Evolutionary conservation across 2,113 vertebrate genomes (phyloP).

Genomic region (Naja naja): DNA sequence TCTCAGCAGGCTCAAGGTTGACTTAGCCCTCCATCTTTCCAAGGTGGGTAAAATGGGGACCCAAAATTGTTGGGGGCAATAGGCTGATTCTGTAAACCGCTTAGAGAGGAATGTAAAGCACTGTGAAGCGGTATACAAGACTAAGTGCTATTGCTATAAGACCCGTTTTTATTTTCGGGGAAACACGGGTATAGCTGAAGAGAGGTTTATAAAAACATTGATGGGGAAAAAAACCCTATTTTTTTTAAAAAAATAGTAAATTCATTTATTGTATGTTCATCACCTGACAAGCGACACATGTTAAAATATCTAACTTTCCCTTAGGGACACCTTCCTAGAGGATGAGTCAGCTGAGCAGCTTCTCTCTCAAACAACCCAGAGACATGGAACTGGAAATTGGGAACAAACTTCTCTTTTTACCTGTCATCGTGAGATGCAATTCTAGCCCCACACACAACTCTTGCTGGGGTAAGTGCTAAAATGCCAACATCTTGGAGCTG

Average conservation of each 20-base stretch:
- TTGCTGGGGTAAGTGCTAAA: constrained; percentile 93
- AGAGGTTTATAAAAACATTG: not conserved
- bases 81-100: no score
- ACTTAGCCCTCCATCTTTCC: no score
- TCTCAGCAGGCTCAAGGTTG: no score
- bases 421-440: constrained; percentile 97
- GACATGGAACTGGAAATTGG: not conserved
- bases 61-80: no score
- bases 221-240: not conserved
- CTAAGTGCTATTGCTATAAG: no score
- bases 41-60: no score
- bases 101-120: no score
- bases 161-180: no score
- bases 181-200: no score
- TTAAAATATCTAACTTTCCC: not conserved
- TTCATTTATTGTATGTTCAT: not conserved
- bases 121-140: no score
- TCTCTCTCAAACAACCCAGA: not conserved
- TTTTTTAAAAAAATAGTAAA: not conserved
- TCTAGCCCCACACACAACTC: constrained; percentile 91
- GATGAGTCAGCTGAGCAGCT: no score
- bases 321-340: not conserved
- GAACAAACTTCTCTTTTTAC: constrained; percentile 60
- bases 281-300: not conserved
- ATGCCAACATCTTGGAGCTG: constrained; percentile 93